Conservation (phyloP, 2,797 vertebrate genomes). For the Dromococcyx pavoninus region DNA sequence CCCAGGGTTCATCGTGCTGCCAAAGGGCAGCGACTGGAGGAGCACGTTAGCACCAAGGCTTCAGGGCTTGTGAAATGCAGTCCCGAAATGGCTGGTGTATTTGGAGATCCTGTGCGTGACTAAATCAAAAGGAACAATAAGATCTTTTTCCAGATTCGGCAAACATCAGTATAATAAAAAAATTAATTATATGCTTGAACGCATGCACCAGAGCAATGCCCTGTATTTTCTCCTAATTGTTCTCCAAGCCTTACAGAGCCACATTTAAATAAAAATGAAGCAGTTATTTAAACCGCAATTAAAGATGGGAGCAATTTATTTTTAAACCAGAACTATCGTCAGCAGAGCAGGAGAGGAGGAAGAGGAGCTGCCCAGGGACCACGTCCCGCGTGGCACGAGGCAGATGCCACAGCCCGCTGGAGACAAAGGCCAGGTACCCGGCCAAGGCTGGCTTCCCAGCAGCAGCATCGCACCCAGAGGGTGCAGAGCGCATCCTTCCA, state of each 20-base stretch:
- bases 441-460: fast-evolving
- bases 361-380: background rate
- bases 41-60: background rate
- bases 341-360: background rate
- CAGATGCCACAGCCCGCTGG: background rate
- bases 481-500: fast-evolving
- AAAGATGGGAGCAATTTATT: conserved; percentile 75
- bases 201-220: conserved; percentile 68
- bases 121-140: conserved; percentile 56
- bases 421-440: fast-evolving
- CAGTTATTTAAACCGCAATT: conserved; percentile 80
- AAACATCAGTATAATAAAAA: conserved; percentile 70
- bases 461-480: background rate
- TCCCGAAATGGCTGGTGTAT: conserved; percentile 38
- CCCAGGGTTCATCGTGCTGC: fast-evolving
- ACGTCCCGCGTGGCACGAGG: fast-evolving
- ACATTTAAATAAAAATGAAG: conserved; percentile 78
- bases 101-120: conserved; percentile 55
- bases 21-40: fast-evolving
- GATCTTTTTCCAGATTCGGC: conserved; percentile 68
- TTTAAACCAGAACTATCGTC: conserved; percentile 70
- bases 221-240: conserved; percentile 77
- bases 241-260: conserved; percentile 72
- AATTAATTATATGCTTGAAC: conserved; percentile 75
- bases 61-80: background rate